Evolutionary conservation across 2,797 vertebrate genomes (phyloP), one percentile per base, ranked within the genome.

Genomic region (Siniperca undulata): DNA sequence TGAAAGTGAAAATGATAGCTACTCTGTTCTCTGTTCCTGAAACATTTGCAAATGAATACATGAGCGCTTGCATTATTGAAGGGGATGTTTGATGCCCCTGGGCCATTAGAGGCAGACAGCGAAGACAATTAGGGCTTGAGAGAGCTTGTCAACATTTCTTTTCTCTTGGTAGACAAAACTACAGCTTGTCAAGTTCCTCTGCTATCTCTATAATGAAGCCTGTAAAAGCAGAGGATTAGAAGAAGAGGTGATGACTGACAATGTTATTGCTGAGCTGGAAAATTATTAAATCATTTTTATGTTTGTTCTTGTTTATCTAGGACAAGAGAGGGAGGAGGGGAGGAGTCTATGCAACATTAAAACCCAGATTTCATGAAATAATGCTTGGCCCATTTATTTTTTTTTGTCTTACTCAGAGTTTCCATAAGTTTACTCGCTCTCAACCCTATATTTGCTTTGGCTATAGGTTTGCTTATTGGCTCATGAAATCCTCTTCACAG

Each of bases 131-230:
- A 74, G 56, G 82, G 69, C 78, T 84, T 86, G 72, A 88, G 69
- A 70, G 84, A 82, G 83, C 88, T 83, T 76, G 89, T 92, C 82
- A 87, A 82, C 69, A 42, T 58, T 17, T 86, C 58, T 65, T 80
- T 84, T 83, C 34, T 78, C 40, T 50, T 14, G 2, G 44, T 42
- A 83, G 77, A 90, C 70, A 79, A 77, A 82, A 85, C 69, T 79
- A 65, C 22, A 78, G 65, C 83, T 78, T 66, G 80, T 91, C 70
- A 58, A 50, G 65, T 68, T 88, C 48, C 61, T 82, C 52, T 85
- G 59, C 70, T 1, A n/a, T 60, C 16, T 65, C 60, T 72, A 52
- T 85, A 78, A 92, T 81, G 56, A 69, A 22, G 70, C 60, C 46
- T 78, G 66, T 82, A 59, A 80, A 77, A 70, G 70, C 70, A 82